Evolutionary conservation across 2,888 invertebrate genomes (phyloP), one percentile per base, ranked within the genome.

Genomic region (Patella caerulea): DNA sequence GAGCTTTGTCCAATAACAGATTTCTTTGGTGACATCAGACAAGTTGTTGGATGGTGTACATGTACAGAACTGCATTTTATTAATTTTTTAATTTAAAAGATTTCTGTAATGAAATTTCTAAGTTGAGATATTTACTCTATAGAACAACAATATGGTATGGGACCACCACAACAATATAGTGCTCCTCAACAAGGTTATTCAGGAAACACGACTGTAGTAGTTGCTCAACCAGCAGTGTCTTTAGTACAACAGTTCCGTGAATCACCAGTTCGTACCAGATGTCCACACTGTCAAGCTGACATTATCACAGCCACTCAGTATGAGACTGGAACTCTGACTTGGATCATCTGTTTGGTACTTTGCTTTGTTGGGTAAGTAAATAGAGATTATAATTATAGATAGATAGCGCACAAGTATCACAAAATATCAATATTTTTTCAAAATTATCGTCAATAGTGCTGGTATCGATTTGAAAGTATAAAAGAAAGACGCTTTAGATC

Each of bases 271-370:
- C 87, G 85, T 71, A 88, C 87, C 1, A 74, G 79, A 24, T 91
- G 91, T 74, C 90, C 89, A 4, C 87, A 88, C 78, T 91, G 91
- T 80, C 85, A 84, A n/a, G 89, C 89, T 17, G 87, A 90, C 71
- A 83, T 91, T 15, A 82, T 90, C 54, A 90, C 90, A 3, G 86
- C 85, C 29, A 88, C 87, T 11, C 76, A 82, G 45, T 90, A 86
- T 78, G 89, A 90, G 83, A 86, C 86, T 69, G 90, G 91, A 14
- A 88, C 88, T 12, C 87, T 90, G 76, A 85, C 89, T 17, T 91
- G 89, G 89, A 82, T 91, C 53, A 80, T 88, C 59, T 90, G 90
- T 77, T 81, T 85, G 52, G 84, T 88, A 29, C 83, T 90, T 56
- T 90, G 88, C 79, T 74, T 90, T n/a, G 82, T 90, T 79, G 90